These are phyloP conservation scores for Anagyrus pseudococci DNA, from an alignment of 2,888 invertebrate species.

Conservation along the genomic window DNA sequence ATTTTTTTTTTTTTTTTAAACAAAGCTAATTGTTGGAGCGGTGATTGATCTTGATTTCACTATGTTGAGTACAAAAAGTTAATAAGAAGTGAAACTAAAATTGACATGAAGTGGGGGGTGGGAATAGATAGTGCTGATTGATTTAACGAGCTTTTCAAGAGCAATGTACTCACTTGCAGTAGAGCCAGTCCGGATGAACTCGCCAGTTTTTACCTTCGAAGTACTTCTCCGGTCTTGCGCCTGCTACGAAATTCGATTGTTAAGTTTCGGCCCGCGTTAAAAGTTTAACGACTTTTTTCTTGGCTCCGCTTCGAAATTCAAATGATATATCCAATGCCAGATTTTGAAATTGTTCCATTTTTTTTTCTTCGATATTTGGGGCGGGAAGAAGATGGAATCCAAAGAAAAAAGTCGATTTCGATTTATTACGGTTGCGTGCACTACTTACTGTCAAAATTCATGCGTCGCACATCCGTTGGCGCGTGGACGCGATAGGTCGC, in stretches of 20 bases:
- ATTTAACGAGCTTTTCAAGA: neutral
- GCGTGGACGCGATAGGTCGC: constrained; percentile 76
- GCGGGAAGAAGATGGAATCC: constrained; percentile 1
- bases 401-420: no score
- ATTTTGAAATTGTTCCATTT: neutral
- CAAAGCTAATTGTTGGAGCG: neutral
- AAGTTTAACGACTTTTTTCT: constrained; percentile 4
- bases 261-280: constrained; percentile 17
- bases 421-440: no score
- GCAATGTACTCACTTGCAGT: constrained; percentile 56
- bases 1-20: constrained; percentile 1
- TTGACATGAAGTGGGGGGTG: constrained; percentile 7
- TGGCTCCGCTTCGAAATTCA: constrained; percentile 1
- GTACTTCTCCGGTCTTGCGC: constrained; percentile 71
- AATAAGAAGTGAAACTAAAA: constrained; percentile 6
- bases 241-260: constrained; percentile 46
- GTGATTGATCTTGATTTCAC: no score
- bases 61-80: neutral
- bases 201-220: constrained; percentile 81
- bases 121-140: constrained; percentile 4
- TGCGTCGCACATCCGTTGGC: constrained; percentile 78
- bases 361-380: neutral
- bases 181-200: constrained; percentile 85
- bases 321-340: neutral
- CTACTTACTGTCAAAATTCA: constrained; percentile 53